Evolutionary conservation across 2,113 vertebrate genomes (phyloP).

Genomic region (Albula glossodonta): DNA sequence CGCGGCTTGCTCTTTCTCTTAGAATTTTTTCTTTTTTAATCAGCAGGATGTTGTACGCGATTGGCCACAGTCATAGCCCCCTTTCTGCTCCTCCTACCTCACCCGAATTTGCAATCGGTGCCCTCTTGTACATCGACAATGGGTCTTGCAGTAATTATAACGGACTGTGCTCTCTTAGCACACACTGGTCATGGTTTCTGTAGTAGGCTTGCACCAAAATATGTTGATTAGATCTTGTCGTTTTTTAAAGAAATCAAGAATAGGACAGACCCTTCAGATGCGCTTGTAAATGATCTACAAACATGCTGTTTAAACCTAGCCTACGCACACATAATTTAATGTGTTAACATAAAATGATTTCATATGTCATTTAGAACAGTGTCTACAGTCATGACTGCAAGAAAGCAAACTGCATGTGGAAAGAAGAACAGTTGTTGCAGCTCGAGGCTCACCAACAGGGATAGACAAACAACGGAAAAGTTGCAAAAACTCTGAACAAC

Average conservation of each 20-base stretch:
- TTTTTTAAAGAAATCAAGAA: background rate
- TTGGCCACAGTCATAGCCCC: slow-evolving; percentile 53
- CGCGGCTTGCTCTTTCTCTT: slow-evolving; percentile 34
- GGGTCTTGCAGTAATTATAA: background rate
- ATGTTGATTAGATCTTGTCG: background rate
- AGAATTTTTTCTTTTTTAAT: slow-evolving; percentile 42
- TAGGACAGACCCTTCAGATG: no score
- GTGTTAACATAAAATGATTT: no score
- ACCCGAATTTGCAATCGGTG: background rate
- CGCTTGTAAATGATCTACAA: no score
- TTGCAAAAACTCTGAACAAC: no score
- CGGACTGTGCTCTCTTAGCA: background rate
- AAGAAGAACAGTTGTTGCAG: no score
- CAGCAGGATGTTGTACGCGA: slow-evolving; percentile 60
- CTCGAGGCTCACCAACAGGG: no score
- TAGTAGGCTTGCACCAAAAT: background rate
- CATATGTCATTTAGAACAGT: no score
- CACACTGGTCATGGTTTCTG: background rate
- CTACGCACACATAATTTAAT: no score
- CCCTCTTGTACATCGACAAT: background rate
- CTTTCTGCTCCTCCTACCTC: slow-evolving; percentile 29
- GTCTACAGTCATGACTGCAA: no score
- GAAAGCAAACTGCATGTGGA: no score
- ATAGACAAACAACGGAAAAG: no score
- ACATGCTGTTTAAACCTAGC: no score